Conservation (phyloP, 2,113 vertebrate species). For the Penelope pileata region DNA sequence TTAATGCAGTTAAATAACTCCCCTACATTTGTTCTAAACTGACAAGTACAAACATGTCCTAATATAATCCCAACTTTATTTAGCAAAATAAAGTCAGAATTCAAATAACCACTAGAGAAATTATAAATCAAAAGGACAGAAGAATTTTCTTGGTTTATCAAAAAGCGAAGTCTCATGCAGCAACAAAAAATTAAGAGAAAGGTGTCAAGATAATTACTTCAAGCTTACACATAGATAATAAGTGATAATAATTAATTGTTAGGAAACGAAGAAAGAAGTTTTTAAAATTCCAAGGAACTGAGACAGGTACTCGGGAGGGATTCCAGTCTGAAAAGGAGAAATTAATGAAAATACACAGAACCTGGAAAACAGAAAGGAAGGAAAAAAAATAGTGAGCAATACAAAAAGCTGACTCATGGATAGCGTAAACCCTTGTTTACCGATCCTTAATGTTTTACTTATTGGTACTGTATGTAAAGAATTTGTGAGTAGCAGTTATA, state of each 20-base stretch:
- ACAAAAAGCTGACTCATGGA: neutral
- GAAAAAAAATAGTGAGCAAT: neutral
- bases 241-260: slow-evolving; percentile 53
- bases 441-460: neutral
- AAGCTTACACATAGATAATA: slow-evolving; percentile 28
- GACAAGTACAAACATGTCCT: neutral
- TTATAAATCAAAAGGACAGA: slow-evolving; percentile 7
- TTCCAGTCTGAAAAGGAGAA: neutral
- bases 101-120: slow-evolving; percentile 35
- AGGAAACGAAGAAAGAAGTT: slow-evolving; percentile 1
- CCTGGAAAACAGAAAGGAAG: neutral
- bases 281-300: neutral
- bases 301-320: slow-evolving; percentile 4
- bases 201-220: slow-evolving; percentile 39
- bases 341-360: neutral
- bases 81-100: neutral
- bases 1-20: neutral
- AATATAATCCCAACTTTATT: neutral
- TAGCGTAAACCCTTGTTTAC: neutral
- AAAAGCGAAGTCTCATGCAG: neutral
- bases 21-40: neutral
- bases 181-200: neutral
- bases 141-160: slow-evolving; percentile 49
- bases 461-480: neutral
- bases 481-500: neutral